Conservation (phyloP, 2,797 vertebrate genomes). For the Catostomus latipinnis region DNA sequence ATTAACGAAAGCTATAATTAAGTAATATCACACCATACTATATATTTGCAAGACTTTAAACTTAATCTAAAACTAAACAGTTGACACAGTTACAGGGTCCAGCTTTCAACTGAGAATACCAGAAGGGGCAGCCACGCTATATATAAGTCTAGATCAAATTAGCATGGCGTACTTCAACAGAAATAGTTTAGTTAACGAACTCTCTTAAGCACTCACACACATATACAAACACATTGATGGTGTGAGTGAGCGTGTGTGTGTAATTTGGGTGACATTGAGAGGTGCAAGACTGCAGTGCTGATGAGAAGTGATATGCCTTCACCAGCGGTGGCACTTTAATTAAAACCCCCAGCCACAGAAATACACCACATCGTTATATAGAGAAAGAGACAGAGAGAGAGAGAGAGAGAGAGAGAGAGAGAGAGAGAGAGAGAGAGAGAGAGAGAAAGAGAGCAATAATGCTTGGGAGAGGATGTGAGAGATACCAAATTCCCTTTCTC, state of each 20-base stretch:
- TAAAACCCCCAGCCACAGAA: conserved; percentile 64
- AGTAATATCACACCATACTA: neutral
- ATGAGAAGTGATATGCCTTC: conserved; percentile 65
- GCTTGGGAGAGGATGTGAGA: conserved; percentile 46
- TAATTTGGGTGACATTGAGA: conserved; percentile 69
- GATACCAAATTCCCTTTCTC: conserved; percentile 46
- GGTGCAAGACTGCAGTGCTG: conserved; percentile 58
- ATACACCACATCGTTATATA: conserved; percentile 70
- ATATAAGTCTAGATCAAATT: conserved; percentile 7
- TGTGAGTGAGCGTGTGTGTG: conserved; percentile 24
- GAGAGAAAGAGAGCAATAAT: conserved; percentile 55
- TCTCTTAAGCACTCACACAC: conserved; percentile 23
- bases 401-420: too few relatives aligned
- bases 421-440: too few relatives aligned
- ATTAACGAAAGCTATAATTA: neutral
- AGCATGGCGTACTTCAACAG: conserved; percentile 1
- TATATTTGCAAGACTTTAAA: too few relatives aligned
- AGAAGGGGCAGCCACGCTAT: neutral
- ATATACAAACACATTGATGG: conserved; percentile 33
- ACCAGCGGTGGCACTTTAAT: conserved; percentile 66
- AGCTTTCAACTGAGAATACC: too few relatives aligned
- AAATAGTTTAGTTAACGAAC: conserved; percentile 28
- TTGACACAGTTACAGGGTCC: too few relatives aligned
- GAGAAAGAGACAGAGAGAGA: conserved; percentile 47
- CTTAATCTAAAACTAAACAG: too few relatives aligned